phyloP scores from a whole-genome alignment of 2,888 invertebrate species.

The Stenodera caucasica region DNA sequence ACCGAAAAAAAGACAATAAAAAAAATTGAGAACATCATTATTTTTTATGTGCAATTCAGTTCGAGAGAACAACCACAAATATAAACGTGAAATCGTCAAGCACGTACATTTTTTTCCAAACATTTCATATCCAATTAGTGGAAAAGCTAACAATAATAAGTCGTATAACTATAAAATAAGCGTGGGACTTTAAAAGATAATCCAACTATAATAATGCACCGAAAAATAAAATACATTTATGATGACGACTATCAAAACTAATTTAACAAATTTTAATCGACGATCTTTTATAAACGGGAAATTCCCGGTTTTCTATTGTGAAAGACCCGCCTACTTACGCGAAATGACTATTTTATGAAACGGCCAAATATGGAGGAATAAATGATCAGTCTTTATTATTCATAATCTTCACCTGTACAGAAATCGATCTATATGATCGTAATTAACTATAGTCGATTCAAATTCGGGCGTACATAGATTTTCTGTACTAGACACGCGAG shows the following conservation, averaged over 20 bases:
- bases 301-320: not conserved
- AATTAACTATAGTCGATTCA: too few relatives aligned
- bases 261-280: slow-evolving; percentile 5
- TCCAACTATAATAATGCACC: not conserved
- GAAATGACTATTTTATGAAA: too few relatives aligned
- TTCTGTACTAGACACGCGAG: too few relatives aligned
- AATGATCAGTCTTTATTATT: too few relatives aligned
- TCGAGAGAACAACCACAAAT: slow-evolving; percentile 18
- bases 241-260: slow-evolving; percentile 3
- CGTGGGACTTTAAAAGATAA: not conserved
- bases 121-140: slow-evolving; percentile 24
- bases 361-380: too few relatives aligned
- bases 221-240: too few relatives aligned
- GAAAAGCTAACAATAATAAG: slow-evolving; percentile 1
- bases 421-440: too few relatives aligned
- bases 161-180: slow-evolving; percentile 3
- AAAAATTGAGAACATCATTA: slow-evolving; percentile 28
- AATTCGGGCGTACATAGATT: too few relatives aligned
- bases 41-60: slow-evolving; percentile 31
- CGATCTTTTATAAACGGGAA: slow-evolving; percentile 5
- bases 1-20: slow-evolving; percentile 17
- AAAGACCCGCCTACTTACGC: slow-evolving; percentile 1
- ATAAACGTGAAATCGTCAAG: slow-evolving; percentile 26
- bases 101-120: slow-evolving; percentile 15
- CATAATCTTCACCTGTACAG: too few relatives aligned